Evolutionary conservation across 1,140 invertebrate species (phyloP).

Genomic region (Trachelipus rathkii): DNA sequence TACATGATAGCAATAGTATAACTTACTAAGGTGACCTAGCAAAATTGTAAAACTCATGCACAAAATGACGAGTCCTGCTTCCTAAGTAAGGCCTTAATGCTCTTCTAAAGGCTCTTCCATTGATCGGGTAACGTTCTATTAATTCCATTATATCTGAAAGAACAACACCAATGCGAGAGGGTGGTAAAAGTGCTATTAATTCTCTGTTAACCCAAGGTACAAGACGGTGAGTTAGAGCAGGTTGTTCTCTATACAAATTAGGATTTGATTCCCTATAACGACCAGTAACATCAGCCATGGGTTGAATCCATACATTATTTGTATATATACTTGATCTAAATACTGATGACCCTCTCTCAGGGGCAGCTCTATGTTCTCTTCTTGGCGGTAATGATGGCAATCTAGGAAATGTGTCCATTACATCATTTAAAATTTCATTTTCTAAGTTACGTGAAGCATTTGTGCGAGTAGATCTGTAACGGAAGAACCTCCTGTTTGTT

Average conservation of each 20-base stretch:
- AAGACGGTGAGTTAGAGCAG: conserved; percentile 72
- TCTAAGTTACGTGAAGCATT: neutral
- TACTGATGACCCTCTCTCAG: conserved; percentile 44
- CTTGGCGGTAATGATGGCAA: conserved; percentile 24
- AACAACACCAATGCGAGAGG: conserved; percentile 50
- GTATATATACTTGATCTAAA: conserved; percentile 69
- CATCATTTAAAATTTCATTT: conserved; percentile 9
- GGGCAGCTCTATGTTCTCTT: conserved; percentile 24
- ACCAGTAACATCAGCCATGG: conserved; percentile 58
- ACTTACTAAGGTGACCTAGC: conserved; percentile 77
- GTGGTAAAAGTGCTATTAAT: conserved; percentile 63
- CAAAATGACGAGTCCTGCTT: conserved; percentile 58
- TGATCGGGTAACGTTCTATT: conserved; percentile 66
- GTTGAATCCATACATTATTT: conserved; percentile 67
- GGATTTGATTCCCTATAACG: conserved; percentile 67
- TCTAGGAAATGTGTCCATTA: neutral
- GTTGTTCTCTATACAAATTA: conserved; percentile 69
- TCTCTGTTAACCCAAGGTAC: conserved; percentile 85
- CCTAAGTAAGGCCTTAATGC: conserved; percentile 52
- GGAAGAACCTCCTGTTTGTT: conserved; percentile 30
- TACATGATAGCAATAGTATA: no score
- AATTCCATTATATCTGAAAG: conserved; percentile 59
- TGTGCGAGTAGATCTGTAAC: conserved; percentile 32
- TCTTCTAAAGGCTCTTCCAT: conserved; percentile 65
- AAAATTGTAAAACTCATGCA: conserved; percentile 83